These are phyloP conservation scores for Petrocephalus sullivani DNA, from an alignment of 2,797 vertebrate species.

Conservation along the genomic window DNA sequence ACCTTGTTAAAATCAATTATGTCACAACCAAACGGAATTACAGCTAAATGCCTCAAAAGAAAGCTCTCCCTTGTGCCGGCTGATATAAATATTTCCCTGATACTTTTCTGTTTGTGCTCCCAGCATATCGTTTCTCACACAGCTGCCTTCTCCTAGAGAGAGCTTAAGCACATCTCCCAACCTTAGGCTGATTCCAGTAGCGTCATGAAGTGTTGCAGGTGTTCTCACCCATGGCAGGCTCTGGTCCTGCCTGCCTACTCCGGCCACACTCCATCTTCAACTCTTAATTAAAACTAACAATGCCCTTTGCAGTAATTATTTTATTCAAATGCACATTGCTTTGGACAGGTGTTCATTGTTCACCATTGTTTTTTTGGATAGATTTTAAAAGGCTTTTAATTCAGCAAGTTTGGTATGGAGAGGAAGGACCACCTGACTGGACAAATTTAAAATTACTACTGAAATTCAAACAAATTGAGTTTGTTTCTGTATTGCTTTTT, in stretches of 20 bases:
- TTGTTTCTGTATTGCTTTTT: background rate
- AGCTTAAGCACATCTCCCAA: slow-evolving; percentile 77
- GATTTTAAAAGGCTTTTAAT: background rate
- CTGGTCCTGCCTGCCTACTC: background rate
- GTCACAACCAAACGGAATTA: slow-evolving; percentile 75
- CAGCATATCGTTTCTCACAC: slow-evolving; percentile 33
- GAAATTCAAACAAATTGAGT: background rate
- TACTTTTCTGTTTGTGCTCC: slow-evolving; percentile 58
- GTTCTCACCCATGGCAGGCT: slow-evolving; percentile 37
- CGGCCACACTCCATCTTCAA: background rate
- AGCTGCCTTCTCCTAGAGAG: slow-evolving; percentile 42
- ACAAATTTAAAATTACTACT: background rate
- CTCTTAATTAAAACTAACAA: background rate
- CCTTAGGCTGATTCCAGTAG: slow-evolving; percentile 73
- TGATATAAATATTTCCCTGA: slow-evolving; percentile 78
- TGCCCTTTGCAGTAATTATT: background rate
- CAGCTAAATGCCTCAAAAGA: slow-evolving; percentile 73
- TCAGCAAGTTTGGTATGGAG: slow-evolving; percentile 5
- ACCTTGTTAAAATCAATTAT: slow-evolving; percentile 77
- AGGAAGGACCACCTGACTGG: background rate
- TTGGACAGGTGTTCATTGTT: background rate
- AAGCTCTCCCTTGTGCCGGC: slow-evolving; percentile 60
- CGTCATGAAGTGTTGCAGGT: slow-evolving; percentile 82
- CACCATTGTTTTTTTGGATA: background rate
- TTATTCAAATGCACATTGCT: background rate